phyloP scores from a whole-genome alignment of 2,888 invertebrate species.

The Drosophila koepferae region DNA sequence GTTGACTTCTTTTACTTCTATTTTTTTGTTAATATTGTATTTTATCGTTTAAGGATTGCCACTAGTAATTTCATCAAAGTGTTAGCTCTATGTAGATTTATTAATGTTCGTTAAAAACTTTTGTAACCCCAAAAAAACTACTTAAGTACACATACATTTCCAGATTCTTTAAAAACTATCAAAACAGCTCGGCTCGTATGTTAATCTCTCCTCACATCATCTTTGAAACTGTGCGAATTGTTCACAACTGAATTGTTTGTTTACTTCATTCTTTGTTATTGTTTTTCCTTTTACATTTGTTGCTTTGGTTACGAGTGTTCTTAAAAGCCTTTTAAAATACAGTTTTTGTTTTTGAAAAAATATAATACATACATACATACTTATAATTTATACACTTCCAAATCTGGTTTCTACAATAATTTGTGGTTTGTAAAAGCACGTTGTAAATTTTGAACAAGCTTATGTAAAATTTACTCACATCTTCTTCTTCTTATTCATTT shows the following conservation, averaged over 20 bases:
- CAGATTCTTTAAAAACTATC: constrained; percentile 70
- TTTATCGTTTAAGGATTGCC: constrained; percentile 57
- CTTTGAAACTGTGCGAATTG: constrained; percentile 56
- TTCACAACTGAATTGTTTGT: constrained; percentile 57
- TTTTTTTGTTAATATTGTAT: constrained; percentile 8
- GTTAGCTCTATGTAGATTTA: constrained; percentile 34
- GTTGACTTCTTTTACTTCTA: neutral
- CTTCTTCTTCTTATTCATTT: constrained; percentile 30
- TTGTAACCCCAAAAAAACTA: constrained; percentile 38
- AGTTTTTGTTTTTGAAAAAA: constrained; percentile 63
- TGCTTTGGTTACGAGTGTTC: constrained; percentile 22
- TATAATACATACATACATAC: constrained; percentile 46
- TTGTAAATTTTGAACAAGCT: constrained; percentile 70
- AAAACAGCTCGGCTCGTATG: constrained; percentile 38
- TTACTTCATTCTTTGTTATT: neutral
- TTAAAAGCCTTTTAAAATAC: constrained; percentile 75
- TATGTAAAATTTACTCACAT: constrained; percentile 47
- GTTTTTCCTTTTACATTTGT: constrained; percentile 2
- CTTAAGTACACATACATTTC: constrained; percentile 52
- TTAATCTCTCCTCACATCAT: neutral
- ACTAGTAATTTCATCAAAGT: constrained; percentile 57
- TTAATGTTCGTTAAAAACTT: constrained; percentile 32
- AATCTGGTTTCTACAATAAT: constrained; percentile 62
- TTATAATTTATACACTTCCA: constrained; percentile 31
- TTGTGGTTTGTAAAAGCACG: constrained; percentile 73